These are phyloP conservation scores for Tetrapedia diversipes DNA, from an alignment of 2,888 invertebrate species.

Conservation along the genomic window DNA sequence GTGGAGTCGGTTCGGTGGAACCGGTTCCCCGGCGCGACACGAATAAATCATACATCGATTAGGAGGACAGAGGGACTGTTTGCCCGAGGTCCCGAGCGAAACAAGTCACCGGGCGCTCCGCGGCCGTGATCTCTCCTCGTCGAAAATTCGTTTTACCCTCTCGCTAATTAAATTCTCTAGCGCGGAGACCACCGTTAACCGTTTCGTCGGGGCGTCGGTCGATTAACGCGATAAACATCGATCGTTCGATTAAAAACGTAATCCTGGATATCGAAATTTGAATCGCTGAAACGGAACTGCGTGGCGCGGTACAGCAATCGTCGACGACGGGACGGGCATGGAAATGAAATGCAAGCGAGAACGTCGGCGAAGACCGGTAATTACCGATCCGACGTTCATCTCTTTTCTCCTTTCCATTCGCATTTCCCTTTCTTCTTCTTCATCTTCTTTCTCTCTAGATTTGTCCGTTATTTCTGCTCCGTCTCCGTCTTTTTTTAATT, in stretches of 20 bases:
- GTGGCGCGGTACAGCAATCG: conserved; percentile 30
- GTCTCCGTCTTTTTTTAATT: neutral
- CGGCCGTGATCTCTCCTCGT: conserved; percentile 12
- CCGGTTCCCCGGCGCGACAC: conserved; percentile 30
- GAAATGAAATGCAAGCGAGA: conserved; percentile 38
- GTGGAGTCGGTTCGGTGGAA: neutral
- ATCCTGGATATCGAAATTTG: conserved; percentile 27
- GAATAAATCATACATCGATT: conserved; percentile 50
- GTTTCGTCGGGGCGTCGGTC: neutral
- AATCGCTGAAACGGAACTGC: conserved; percentile 19
- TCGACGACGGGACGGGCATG: neutral
- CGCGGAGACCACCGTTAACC: neutral
- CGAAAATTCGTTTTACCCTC: conserved; percentile 20
- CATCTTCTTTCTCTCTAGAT: neutral
- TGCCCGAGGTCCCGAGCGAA: neutral
- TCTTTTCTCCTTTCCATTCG: neutral
- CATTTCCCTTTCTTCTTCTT: neutral
- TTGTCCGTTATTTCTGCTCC: neutral
- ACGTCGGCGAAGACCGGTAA: conserved; percentile 33
- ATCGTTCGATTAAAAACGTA: conserved; percentile 31
- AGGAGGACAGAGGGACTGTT: conserved; percentile 16
- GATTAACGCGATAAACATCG: conserved; percentile 17
- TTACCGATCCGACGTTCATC: conserved; percentile 25
- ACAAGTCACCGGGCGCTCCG: conserved; percentile 10
- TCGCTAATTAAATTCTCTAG: conserved; percentile 4